A percentile compares a stretch with the other conserved stretches of the same genome.
phyloP scores from a whole-genome alignment of 2,888 invertebrate species.

The Ichneumon xanthorius region DNA sequence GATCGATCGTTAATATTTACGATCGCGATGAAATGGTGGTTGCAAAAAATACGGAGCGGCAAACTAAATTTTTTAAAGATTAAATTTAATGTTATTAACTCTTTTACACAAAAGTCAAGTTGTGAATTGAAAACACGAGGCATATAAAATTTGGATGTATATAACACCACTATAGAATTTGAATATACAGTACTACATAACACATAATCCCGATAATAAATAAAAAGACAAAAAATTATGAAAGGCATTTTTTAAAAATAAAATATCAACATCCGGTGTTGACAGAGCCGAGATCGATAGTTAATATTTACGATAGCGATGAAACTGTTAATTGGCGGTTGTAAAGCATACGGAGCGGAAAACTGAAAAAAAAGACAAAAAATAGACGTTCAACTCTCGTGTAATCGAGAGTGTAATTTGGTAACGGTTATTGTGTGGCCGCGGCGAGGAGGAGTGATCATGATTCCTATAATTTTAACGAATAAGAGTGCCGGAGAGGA shows the following conservation, averaged over 20 bases:
- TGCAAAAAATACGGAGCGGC: slow-evolving; percentile 69
- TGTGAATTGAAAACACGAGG: too few relatives aligned
- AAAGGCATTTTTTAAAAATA: not conserved
- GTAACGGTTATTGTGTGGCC: slow-evolving; percentile 64
- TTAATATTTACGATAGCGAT: not conserved
- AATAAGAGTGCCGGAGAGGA: slow-evolving; percentile 38
- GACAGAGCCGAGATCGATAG: not conserved
- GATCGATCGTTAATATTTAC: not conserved
- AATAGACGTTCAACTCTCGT: slow-evolving; percentile 54
- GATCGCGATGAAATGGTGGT: slow-evolving; percentile 63
- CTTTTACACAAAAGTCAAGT: too few relatives aligned
- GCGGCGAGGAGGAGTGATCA: slow-evolving; percentile 60
- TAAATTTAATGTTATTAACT: too few relatives aligned
- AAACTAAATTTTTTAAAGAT: not conserved
- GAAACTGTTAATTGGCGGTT: slow-evolving; percentile 65
- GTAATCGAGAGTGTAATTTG: slow-evolving; percentile 76
- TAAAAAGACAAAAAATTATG: not conserved
- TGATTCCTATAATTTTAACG: slow-evolving; percentile 81
- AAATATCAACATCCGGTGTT: not conserved
- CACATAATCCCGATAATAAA: not conserved
- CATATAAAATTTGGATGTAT: too few relatives aligned
- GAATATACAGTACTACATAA: too few relatives aligned
- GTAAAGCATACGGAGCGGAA: slow-evolving; percentile 68
- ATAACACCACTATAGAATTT: too few relatives aligned
- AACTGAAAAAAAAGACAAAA: not conserved